These are phyloP conservation scores for Acromyrmex echinatior DNA, from an alignment of 1,140 invertebrate genomes.

Conservation along the genomic window DNA sequence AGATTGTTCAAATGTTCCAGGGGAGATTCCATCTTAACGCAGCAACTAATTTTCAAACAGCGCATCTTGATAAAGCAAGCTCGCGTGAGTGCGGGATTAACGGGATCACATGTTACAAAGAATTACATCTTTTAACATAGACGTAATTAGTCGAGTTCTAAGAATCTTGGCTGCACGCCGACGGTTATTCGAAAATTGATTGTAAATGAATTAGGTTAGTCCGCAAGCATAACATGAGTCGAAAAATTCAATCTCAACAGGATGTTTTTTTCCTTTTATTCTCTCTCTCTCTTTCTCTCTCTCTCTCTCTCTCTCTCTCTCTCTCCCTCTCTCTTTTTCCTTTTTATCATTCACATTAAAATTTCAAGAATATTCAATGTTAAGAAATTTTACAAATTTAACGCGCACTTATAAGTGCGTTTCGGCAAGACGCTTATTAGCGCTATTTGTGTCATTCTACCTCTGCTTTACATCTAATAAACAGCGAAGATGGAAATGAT, in stretches of 20 bases:
- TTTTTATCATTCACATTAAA: background rate
- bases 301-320: too few species aligned
- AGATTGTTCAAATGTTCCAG: conserved; percentile 33
- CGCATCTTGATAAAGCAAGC: conserved; percentile 27
- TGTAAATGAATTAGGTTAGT: background rate
- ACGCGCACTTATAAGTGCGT: background rate
- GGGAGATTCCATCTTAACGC: conserved; percentile 1
- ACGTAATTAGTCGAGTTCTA: conserved; percentile 34
- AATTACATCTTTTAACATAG: conserved; percentile 29
- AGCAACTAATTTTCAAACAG: conserved; percentile 32
- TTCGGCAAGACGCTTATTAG: too few species aligned
- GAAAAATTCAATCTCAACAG: background rate
- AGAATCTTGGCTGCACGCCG: conserved; percentile 9
- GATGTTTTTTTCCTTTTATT: background rate
- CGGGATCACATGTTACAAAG: conserved; percentile 68
- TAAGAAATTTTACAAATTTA: background rate
- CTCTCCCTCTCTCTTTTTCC: background rate
- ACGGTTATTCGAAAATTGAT: background rate
- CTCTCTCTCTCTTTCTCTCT: background rate
- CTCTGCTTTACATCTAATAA: too few species aligned
- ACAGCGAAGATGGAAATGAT: too few species aligned
- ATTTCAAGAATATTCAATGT: background rate
- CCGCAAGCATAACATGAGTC: background rate
- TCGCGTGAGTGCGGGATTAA: conserved; percentile 44
- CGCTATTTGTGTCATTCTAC: too few species aligned